Conservation (phyloP, 1,140 invertebrate species). For the Drosophila tsacasi region DNA sequence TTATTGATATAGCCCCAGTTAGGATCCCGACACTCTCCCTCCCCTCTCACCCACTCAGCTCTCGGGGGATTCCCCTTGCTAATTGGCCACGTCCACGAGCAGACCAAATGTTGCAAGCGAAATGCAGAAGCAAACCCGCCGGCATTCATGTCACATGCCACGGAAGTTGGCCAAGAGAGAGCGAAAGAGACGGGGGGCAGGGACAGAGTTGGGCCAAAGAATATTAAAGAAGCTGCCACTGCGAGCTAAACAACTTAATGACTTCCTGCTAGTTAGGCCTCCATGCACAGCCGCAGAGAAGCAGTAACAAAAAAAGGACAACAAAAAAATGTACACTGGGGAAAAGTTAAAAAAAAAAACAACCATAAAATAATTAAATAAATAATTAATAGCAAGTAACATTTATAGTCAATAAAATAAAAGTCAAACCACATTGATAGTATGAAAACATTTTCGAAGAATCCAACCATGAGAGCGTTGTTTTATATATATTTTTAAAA, state of each 20-base stretch:
- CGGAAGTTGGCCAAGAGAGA: slow-evolving; percentile 28
- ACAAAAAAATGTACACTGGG: background rate
- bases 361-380: no score
- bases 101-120: slow-evolving; percentile 17
- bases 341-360: background rate
- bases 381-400: background rate
- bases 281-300: slow-evolving; percentile 41
- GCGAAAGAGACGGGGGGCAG: background rate
- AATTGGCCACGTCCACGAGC: slow-evolving; percentile 34
- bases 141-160: slow-evolving; percentile 44
- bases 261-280: slow-evolving; percentile 79
- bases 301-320: slow-evolving; percentile 11
- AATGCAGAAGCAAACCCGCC: slow-evolving; percentile 24
- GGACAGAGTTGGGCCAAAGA: slow-evolving; percentile 6
- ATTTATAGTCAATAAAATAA: background rate
- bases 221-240: slow-evolving; percentile 45
- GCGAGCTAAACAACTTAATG: slow-evolving; percentile 78
- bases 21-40: background rate
- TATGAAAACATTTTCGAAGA: background rate
- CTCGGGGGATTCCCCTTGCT: slow-evolving; percentile 11
- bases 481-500: background rate
- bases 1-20: slow-evolving; percentile 29
- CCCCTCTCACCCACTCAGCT: background rate
- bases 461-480: background rate
- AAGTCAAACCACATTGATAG: background rate